Conservation (phyloP, 2,888 invertebrate species). For the Homarus gammarus region DNA sequence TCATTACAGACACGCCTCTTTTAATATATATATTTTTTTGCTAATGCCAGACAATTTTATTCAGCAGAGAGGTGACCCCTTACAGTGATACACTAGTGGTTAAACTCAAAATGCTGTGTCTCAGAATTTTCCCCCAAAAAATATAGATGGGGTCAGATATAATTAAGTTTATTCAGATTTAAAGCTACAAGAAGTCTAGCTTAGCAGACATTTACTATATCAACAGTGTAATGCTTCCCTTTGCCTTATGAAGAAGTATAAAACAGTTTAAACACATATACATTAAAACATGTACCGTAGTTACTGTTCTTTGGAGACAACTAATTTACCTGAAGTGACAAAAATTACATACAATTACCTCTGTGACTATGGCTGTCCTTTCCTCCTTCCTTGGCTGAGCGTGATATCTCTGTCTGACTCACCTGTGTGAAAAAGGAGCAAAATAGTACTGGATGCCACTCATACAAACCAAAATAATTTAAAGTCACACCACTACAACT, state of each 20-base stretch:
- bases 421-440: constrained; percentile 6
- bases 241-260: not conserved
- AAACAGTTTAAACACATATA: not conserved
- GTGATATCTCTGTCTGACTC: constrained; percentile 18
- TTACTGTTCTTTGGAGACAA: not conserved
- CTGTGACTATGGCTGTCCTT: constrained; percentile 21
- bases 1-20: too few species aligned
- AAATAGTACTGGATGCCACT: too few species aligned
- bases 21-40: too few species aligned
- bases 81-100: too few species aligned
- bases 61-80: too few species aligned
- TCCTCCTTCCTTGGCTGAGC: constrained; percentile 26
- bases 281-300: not conserved
- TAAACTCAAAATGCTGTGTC: too few species aligned
- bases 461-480: not conserved
- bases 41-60: too few species aligned
- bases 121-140: too few species aligned
- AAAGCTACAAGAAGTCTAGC: not conserved
- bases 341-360: constrained; percentile 17
- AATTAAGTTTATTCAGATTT: too few species aligned
- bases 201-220: not conserved
- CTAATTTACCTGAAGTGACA: too few species aligned
- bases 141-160: too few species aligned
- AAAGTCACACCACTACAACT: not conserved
- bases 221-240: not conserved